Conservation (phyloP, 23 tunicate genomes). For the Styela plicata region DNA sequence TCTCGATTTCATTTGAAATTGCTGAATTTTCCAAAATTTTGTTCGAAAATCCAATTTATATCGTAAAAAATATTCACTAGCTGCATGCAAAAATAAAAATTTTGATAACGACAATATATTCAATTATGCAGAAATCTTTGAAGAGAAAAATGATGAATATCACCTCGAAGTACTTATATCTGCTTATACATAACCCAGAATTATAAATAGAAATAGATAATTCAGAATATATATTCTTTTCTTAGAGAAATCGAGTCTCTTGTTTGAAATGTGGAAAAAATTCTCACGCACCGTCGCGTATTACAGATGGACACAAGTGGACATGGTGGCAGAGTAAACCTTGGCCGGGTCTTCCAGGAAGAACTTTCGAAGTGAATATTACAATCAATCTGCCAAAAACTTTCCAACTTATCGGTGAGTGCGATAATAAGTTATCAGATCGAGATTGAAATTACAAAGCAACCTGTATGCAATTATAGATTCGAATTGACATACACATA, state of each 20-base stretch:
- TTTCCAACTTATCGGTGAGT: constrained; percentile 54
- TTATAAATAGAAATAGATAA: background rate
- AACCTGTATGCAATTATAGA: too few relatives aligned
- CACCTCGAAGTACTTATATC: too few relatives aligned
- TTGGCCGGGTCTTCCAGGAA: constrained; percentile 24
- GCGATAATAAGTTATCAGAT: background rate
- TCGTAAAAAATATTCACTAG: too few relatives aligned
- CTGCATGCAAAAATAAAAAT: too few relatives aligned
- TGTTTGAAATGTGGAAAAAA: constrained; percentile 41
- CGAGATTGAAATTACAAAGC: background rate
- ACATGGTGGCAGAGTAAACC: constrained; percentile 74
- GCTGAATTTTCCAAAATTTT: too few relatives aligned
- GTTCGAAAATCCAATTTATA: too few relatives aligned
- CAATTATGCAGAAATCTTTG: too few relatives aligned
- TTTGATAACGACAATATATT: too few relatives aligned
- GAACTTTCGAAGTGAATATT: constrained; percentile 32
- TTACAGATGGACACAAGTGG: constrained; percentile 61
- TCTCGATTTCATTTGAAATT: too few relatives aligned
- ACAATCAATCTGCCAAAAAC: constrained; percentile 49
- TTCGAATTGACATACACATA: too few relatives aligned
- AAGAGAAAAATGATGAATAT: too few relatives aligned
- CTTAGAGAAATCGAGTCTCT: constrained; percentile 49
- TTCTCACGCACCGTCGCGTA: constrained; percentile 39
- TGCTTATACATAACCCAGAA: too few relatives aligned
- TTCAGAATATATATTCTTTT: background rate